A percentile compares a stretch with the other conserved stretches of the same genome.
These are phyloP conservation scores for Hypercompe scribonia DNA, from an alignment of 2,888 invertebrate species.

Conservation along the genomic window DNA sequence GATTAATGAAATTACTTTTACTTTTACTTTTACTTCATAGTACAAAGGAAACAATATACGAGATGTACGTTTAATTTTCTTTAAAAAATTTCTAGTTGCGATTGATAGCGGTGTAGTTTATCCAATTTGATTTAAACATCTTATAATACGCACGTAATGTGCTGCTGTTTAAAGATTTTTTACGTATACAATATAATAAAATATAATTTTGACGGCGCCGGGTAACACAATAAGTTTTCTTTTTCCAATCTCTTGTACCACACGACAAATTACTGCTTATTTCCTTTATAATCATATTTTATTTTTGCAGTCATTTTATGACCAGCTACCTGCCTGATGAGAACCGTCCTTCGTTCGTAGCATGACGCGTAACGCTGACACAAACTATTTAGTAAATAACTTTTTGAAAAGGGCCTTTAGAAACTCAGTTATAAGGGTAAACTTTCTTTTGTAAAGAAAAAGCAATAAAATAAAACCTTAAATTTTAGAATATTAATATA, in stretches of 20 bases:
- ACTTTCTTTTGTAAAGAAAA: not conserved
- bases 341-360: not conserved
- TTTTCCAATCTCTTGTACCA: not conserved
- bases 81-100: not conserved
- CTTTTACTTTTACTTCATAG: no score
- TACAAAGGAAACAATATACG: not conserved
- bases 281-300: not conserved
- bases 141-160: no score
- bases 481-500: not conserved
- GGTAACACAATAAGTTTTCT: not conserved
- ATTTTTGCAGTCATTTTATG: not conserved
- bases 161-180: no score
- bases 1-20: not conserved
- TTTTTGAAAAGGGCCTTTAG: not conserved
- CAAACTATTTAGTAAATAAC: not conserved
- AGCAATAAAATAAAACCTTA: not conserved
- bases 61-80: not conserved
- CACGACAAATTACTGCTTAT: not conserved
- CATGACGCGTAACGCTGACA: not conserved
- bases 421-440: not conserved
- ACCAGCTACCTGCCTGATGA: not conserved
- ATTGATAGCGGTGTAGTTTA: no score
- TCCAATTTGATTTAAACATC: no score
- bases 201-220: not conserved
- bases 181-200: no score